These are phyloP conservation scores for Galeruca laticollis DNA, from an alignment of 2,888 invertebrate genomes.

Conservation along the genomic window DNA sequence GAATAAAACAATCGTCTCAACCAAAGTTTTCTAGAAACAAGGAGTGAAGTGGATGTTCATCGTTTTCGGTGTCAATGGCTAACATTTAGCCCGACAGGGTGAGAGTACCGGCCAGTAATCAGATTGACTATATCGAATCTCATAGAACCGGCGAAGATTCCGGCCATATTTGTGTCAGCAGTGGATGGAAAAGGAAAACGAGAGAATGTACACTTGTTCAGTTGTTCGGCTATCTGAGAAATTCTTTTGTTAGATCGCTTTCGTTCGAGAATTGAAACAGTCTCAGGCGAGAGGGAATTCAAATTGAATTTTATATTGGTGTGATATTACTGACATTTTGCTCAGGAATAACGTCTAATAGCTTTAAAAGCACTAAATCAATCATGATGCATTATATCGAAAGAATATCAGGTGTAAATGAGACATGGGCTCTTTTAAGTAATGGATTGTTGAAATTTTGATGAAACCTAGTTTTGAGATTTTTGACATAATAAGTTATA, in stretches of 20 bases:
- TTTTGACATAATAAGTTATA: no score
- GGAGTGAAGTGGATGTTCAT: conserved; percentile 38
- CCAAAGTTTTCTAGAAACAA: conserved; percentile 24
- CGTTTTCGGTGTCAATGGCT: conserved; percentile 40
- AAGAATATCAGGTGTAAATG: no score
- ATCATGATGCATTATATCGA: no score
- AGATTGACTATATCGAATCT: conserved; percentile 40
- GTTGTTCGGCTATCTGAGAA: conserved; percentile 23
- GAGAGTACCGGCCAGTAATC: conserved; percentile 33
- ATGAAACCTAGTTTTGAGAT: no score
- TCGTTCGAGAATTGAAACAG: conserved; percentile 8
- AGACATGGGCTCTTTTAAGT: no score
- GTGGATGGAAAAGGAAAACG: conserved; percentile 30
- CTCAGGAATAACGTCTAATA: conserved; percentile 6
- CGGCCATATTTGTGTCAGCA: conserved; percentile 36
- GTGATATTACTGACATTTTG: background rate
- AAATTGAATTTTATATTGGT: conserved; percentile 23
- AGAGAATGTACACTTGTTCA: conserved; percentile 31
- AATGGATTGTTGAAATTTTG: no score
- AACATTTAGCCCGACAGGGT: conserved; percentile 35
- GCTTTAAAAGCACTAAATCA: background rate
- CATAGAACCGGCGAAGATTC: conserved; percentile 23
- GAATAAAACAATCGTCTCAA: conserved; percentile 24
- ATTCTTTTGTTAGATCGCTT: conserved; percentile 16
- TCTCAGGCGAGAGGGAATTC: background rate